A percentile compares a stretch with the other conserved stretches of the same genome.
Evolutionary conservation across 35 echinoderm and acorn worm genomes (phyloP).

Genomic region (Ophiothrix spiculata): DNA sequence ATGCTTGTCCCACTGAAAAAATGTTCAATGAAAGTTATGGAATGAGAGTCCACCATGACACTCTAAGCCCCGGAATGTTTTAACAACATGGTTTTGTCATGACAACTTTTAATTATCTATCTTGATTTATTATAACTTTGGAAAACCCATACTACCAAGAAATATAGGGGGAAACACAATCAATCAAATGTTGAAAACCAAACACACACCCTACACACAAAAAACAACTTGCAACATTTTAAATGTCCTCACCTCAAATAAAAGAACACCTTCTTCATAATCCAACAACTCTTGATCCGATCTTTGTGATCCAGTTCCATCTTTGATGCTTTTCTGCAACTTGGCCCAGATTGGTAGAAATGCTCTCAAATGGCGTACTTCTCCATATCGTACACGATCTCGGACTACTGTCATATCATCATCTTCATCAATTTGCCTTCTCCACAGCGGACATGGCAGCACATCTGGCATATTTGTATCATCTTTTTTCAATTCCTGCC

Average conservation of each 20-base stretch:
- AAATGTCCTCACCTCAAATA: not conserved
- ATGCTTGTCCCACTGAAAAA: too few relatives aligned
- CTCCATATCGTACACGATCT: not conserved
- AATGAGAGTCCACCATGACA: too few relatives aligned
- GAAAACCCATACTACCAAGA: too few relatives aligned
- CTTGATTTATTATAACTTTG: too few relatives aligned
- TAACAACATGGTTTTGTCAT: too few relatives aligned
- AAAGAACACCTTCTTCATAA: not conserved
- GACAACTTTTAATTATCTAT: too few relatives aligned
- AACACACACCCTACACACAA: too few relatives aligned
- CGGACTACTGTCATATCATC: not conserved
- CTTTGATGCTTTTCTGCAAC: not conserved
- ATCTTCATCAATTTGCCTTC: not conserved
- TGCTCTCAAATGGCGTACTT: not conserved
- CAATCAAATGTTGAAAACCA: too few relatives aligned
- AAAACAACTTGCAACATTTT: too few relatives aligned
- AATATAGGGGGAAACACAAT: too few relatives aligned
- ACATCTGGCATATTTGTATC: not conserved
- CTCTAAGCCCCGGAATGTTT: too few relatives aligned
- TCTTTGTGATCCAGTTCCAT: not conserved
- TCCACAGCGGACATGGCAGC: not conserved
- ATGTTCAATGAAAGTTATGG: too few relatives aligned
- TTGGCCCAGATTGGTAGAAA: not conserved
- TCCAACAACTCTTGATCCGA: not conserved
- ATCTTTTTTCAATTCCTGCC: not conserved